Conservation (phyloP, 2,888 invertebrate species). For the Anaspis maculata region DNA sequence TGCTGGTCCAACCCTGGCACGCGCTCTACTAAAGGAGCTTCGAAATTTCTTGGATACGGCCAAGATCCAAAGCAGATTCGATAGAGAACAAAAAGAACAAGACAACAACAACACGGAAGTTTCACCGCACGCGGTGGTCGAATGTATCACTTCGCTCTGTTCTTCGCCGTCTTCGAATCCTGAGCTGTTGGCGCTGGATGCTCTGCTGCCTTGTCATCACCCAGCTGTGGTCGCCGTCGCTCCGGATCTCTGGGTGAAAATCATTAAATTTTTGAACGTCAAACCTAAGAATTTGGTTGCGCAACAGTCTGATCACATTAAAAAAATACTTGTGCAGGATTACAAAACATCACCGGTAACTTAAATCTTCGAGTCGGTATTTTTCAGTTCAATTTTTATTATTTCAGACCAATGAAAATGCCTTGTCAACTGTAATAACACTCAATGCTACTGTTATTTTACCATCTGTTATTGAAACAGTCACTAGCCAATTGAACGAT, state of each 20-base stretch:
- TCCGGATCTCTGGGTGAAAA: conserved; percentile 61
- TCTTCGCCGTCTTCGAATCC: too few species aligned
- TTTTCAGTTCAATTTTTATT: not conserved
- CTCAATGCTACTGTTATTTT: conserved; percentile 58
- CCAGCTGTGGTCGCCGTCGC: conserved; percentile 54
- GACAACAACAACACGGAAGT: conserved; percentile 20
- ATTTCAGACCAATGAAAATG: conserved; percentile 55
- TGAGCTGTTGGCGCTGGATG: conserved; percentile 54
- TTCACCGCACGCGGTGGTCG: conserved; percentile 36
- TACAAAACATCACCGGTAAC: not conserved
- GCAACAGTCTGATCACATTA: conserved; percentile 49
- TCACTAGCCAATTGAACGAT: conserved; percentile 54
- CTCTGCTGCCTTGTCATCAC: conserved; percentile 68
- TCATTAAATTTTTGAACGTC: conserved; percentile 50
- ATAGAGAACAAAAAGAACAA: conserved; percentile 7
- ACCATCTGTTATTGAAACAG: conserved; percentile 54
- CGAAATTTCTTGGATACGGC: conserved; percentile 56
- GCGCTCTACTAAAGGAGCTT: conserved; percentile 58
- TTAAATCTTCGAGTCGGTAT: too few species aligned
- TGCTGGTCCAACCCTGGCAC: conserved; percentile 54
- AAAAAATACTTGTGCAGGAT: conserved; percentile 48
- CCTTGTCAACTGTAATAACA: conserved; percentile 60
- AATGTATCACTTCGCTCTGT: conserved; percentile 41
- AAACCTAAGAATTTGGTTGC: conserved; percentile 54
- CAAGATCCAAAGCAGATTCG: conserved; percentile 38